Evolutionary conservation across 2,797 vertebrate species (phyloP).

Genomic region (Balearica regulorum): DNA sequence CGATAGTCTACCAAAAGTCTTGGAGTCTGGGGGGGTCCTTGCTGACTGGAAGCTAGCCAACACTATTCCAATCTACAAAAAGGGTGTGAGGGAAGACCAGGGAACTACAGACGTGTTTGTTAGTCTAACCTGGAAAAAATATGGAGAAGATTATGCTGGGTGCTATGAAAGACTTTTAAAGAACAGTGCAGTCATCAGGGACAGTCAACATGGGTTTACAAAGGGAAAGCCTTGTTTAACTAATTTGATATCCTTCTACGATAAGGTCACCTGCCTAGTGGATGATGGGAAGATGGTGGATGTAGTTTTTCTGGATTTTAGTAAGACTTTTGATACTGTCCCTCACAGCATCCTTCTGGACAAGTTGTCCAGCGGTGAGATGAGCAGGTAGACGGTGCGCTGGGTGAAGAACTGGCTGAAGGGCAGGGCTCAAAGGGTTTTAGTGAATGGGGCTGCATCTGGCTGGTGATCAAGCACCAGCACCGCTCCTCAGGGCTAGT

Average conservation of each 20-base stretch:
- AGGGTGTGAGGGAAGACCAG: too few relatives aligned
- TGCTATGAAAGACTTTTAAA: not conserved
- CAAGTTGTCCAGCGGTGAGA: not conserved
- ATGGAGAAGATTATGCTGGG: not conserved
- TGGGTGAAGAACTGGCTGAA: not conserved
- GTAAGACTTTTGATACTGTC: not conserved
- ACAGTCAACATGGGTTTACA: not conserved
- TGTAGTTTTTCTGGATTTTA: not conserved
- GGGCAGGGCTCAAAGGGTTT: not conserved
- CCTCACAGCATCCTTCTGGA: not conserved
- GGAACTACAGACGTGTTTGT: not conserved
- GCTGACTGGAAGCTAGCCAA: not conserved
- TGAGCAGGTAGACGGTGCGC: not conserved
- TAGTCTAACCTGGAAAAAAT: not conserved
- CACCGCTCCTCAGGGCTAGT: not conserved
- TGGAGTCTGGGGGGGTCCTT: not conserved
- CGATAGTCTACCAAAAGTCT: not conserved
- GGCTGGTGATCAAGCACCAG: not conserved
- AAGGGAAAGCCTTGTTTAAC: not conserved
- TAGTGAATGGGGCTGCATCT: not conserved
- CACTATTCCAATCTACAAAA: not conserved
- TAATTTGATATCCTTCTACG: not conserved
- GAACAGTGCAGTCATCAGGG: not conserved
- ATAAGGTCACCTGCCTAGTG: not conserved
- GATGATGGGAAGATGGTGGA: not conserved